Evolutionary conservation across 2,113 vertebrate genomes (phyloP), one percentile per base, ranked within the genome.

Genomic region (Gavialis gangeticus): DNA sequence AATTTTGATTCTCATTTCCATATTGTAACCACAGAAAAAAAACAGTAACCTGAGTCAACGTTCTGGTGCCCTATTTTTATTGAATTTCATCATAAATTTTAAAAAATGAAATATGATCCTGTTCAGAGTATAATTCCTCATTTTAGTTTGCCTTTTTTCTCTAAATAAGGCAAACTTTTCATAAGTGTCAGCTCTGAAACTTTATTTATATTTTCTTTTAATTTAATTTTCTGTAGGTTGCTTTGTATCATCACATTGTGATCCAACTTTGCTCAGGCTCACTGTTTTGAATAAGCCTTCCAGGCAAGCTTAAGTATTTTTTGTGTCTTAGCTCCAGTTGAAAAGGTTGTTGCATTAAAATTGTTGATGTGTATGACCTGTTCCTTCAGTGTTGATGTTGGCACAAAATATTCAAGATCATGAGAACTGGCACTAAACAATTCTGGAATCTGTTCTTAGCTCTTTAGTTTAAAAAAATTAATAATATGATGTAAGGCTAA

Each of bases 261-360:
- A 94, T 80, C 97, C 97, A 91, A 84, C 90, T 95, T 88, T 96
- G 96, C 88, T 95, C 73, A 95, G 85, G 91, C 81, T 96, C 92
- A 78, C 79, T 75, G 58, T 77, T 55, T 76, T 93, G 80, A 96
- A 97, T 95, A 90, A 96, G 86, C 88, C 89, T 97, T 75, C 80
- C 82, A 97, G 95, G 82, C 73, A 98, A 82, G 80, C 82, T 94
- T 94, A 96, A 96, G 79, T 97, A 96, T 93, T 97, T 96, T 93
- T 95, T 92, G 73, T 84, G 79, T 96, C 94, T 97, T 97, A 94
- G 97, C 91, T 92, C 80, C 96, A 96, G 89, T 88, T 96, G 92
- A 93, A 98, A 97, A 97, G 83, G 82, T 92, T 96, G 78, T 78
- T 84, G 82, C 91, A 95, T 97, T 97, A 96, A 96, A 97, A 97